Base-by-base conservation (phyloP, 2,797 vertebrate genomes). In the Heliangelus exortis region DNA sequence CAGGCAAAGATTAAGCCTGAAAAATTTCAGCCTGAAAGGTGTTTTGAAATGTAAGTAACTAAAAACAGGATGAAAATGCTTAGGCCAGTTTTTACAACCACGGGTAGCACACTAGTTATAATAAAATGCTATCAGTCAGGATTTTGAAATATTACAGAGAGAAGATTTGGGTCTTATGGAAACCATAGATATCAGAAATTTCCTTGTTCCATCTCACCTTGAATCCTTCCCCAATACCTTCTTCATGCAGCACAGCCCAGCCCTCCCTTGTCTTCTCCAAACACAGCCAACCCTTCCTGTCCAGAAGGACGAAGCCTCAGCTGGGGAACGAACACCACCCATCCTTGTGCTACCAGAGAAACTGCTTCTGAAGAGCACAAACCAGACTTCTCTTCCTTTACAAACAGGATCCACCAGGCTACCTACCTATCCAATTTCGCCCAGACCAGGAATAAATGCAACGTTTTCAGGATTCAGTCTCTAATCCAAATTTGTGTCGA, bases 1-100 rank as follows among this genome's bases (percentile, higher is more conserved):
- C 91, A 93, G 95, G 91, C 96, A 92, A 91, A 92, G 95, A 94
- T 93, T 96, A 97, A 95, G 94, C 73, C 91, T 91, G 85, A 83
- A 96, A 95, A 96, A 90, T 77, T 94, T 95, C 87, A 95, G 85
- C n/a, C 77, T 93, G 71, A 94, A 71, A 92, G 74, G 74, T 88
- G 77, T 93, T 95, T 93, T 90, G 82, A 95, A 94, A 95, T 83
- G 74, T 84, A 95, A 92, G 48, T 90, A 89, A 91, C 85, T 85
- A 84, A 92, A 96, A 94, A 90, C 88, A 90, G 94, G 90, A 92
- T 86, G 54, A 76, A 94, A 90, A 94, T 67, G 59, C 73, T 95
- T 67, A 71, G 69, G 66, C 68, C 66, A 92, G 34, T 50, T 91
- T 92, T 87, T 73, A 75, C 45, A 66, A 34, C 23, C 41, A 59